Base-by-base conservation (phyloP, 2,113 vertebrate genomes). In the Parus major region DNA sequence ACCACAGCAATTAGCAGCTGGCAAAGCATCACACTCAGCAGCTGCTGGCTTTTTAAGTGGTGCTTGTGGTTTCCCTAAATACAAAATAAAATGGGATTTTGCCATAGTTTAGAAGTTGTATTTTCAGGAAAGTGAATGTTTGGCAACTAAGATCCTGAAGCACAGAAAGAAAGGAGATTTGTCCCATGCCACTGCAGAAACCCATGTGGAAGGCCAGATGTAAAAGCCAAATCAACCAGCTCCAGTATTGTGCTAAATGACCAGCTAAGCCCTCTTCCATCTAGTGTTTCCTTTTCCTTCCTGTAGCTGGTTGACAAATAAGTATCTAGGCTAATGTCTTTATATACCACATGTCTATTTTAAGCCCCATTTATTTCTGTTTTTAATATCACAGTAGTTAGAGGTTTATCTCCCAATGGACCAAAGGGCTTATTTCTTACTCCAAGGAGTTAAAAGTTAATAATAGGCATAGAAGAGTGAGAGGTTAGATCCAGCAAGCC, bases 1-100 rank as follows among this genome's bases (percentile, higher is more conserved):
- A 80, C 70, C 78, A 85, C 53, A 88, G 52, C 91, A 92, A 90
- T 91, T 69, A 84, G 64, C 90, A 85, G 46, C 82, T 93, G 76
- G 94, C 86, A 95, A 60, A 79, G 13, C 66, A 82, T 75, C 82
- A 59, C 49, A 20, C 41, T 77, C 47, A 59, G 86, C 66, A 89
- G 61, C 80, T 93, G 49, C 50, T 91, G 53, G 1, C n/a, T 84
- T 95, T 71, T 94, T 64, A 89, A 96, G 68, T 71, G 31, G 52
- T 86, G 66, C 41, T 86, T 95, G 78, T 9, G 61, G 81, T 92
- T 94, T 92, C 53, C 79, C 75, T 49, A 77, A 93, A 88, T 33
- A 73, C 42, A 81, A 71, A 90, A 57, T 46, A 70, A 83, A 68
- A 69, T 0, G 2, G 46, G 70, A 75, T 80, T 90, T 92, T 89